Percentiles rank a stretch among this genome's conserved stretches.
phyloP scores from a whole-genome alignment of 2,113 vertebrate genomes.

The Brachypodius melanocephalos region DNA sequence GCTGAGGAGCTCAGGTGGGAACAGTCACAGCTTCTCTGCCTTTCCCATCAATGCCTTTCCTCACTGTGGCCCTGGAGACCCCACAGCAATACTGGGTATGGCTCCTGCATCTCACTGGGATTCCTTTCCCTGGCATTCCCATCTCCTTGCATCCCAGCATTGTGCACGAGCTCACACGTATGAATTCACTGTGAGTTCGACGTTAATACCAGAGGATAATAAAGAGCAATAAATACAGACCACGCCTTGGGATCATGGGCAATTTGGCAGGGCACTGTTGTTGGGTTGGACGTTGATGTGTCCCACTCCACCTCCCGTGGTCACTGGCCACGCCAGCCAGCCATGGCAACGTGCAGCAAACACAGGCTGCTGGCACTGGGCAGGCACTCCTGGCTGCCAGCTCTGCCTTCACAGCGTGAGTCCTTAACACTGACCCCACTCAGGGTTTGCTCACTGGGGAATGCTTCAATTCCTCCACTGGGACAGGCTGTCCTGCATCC shows the following conservation, averaged over 20 bases:
- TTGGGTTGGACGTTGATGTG: neutral
- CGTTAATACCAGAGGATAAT: neutral
- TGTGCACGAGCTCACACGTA: rapidly evolving
- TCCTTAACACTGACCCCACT: neutral
- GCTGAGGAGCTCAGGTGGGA: neutral
- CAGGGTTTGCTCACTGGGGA: neutral
- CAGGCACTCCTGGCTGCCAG: neutral
- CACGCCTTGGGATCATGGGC: rapidly evolving
- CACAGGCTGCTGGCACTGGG: neutral
- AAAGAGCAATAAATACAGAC: neutral
- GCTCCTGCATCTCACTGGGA: neutral
- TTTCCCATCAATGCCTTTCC: neutral
- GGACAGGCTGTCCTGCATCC: neutral
- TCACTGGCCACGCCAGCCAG: neutral
- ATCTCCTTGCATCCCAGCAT: neutral
- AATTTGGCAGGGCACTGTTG: neutral
- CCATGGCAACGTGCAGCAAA: neutral
- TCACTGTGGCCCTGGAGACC: neutral
- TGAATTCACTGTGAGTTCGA: rapidly evolving
- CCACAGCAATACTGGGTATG: neutral
- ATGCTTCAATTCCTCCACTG: neutral
- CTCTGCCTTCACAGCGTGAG: rapidly evolving
- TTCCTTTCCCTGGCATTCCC: neutral
- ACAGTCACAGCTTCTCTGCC: neutral
- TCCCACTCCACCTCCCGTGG: neutral